Evolutionary conservation across 2,113 vertebrate species (phyloP).

Genomic region (Thamnophis sirtalis): DNA sequence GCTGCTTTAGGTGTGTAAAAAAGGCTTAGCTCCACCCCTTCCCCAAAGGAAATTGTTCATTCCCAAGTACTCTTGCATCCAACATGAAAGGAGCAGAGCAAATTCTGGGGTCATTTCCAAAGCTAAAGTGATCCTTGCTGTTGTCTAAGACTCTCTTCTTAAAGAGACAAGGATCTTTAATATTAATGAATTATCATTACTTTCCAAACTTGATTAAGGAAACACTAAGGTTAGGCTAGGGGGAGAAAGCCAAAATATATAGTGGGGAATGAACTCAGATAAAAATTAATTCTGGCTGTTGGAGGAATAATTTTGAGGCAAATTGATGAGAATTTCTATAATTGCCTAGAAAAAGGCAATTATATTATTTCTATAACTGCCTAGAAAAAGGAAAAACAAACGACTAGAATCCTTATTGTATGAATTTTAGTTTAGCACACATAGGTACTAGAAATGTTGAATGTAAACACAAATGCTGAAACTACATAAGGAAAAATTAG

Average conservation of each 20-base stretch:
- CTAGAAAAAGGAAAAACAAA: constrained; percentile 3
- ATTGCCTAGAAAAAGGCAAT: neutral
- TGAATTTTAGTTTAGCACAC: neutral
- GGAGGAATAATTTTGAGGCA: neutral
- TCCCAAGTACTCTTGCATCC: constrained; percentile 67
- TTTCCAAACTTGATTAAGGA: neutral
- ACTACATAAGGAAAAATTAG: neutral
- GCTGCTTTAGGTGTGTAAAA: constrained; percentile 42
- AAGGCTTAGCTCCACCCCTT: constrained; percentile 58
- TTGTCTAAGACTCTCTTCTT: constrained; percentile 67
- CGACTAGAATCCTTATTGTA: neutral
- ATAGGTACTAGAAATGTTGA: neutral
- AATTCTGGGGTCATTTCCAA: constrained; percentile 88
- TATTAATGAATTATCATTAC: neutral
- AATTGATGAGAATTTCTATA: neutral
- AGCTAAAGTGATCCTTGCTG: constrained; percentile 84
- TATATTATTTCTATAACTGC: neutral
- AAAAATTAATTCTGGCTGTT: neutral
- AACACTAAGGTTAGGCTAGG: neutral
- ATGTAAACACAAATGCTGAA: neutral
- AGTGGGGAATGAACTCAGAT: neutral
- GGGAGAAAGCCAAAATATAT: neutral
- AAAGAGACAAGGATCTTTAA: constrained; percentile 57
- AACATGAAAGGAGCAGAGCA: constrained; percentile 68
- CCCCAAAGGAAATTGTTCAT: constrained; percentile 88